Evolutionary conservation across 2,797 vertebrate genomes (phyloP).

Genomic region (Chrosomus eos): DNA sequence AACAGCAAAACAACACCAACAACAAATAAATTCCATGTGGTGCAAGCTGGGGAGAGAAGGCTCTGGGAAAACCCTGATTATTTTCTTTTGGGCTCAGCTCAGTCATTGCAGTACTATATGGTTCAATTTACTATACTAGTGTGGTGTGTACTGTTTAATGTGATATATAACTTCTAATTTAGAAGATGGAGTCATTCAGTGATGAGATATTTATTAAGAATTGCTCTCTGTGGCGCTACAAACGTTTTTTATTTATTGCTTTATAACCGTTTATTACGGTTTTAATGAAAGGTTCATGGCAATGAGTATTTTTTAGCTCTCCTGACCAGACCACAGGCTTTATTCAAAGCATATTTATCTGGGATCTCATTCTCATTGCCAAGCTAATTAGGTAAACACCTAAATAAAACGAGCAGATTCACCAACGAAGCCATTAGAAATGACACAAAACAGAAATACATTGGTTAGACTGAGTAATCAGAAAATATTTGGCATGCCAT

Average conservation of each 20-base stretch:
- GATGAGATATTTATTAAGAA: slow-evolving; percentile 9
- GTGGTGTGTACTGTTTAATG: background rate
- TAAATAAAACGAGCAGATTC: background rate
- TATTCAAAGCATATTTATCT: background rate
- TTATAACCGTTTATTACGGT: slow-evolving; percentile 4
- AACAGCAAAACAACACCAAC: background rate
- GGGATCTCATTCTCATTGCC: background rate
- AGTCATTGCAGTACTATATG: background rate
- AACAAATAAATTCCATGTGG: background rate
- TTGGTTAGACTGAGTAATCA: background rate
- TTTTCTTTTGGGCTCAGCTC: background rate
- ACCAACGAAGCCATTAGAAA: background rate
- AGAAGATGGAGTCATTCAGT: background rate
- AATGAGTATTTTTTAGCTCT: background rate
- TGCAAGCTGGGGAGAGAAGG: background rate
- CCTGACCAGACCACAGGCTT: slow-evolving; percentile 1
- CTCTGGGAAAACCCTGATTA: background rate
- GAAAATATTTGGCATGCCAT: background rate
- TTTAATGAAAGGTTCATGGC: slow-evolving; percentile 14
- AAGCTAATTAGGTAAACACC: slow-evolving; percentile 17
- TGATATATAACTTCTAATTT: slow-evolving; percentile 5
- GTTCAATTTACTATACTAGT: background rate
- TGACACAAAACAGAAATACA: background rate
- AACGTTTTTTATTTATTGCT: background rate
- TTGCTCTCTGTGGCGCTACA: background rate